Evolutionary conservation across 2,888 invertebrate species (phyloP), one percentile per base, ranked within the genome.

Genomic region (Hypsopygia costalis): DNA sequence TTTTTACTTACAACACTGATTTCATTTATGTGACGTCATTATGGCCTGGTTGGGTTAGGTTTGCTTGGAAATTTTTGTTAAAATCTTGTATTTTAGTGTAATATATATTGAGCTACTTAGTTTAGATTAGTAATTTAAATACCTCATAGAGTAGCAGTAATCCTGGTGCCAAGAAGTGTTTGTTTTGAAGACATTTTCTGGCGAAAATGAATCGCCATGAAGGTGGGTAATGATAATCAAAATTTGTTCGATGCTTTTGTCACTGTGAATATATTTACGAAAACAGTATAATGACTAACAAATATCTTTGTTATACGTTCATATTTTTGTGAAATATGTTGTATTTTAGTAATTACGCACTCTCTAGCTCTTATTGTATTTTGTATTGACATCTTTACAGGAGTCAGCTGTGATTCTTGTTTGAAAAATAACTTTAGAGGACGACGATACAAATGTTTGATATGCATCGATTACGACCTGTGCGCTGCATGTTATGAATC

Each of bases 351-450:
- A 30, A 49, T 47, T 28, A 16, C 16, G 16, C 16, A 16, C 16
- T 16, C 3, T 16, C 3, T 3, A 16, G 2, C 56, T 69, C 59
- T 69, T 67, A 57, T 71, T 64, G 54, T 67, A 62, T 62, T 62
- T 63, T 62, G 49, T 79, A 75, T 73, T 82, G 74, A 72, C 73
- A 71, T 69, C 60, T 67, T 91, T 91, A 61, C 81, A 97, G 99
- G 98, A 91, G 98, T 99, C 79, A 98, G 98, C 92, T 99, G 99
- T 93, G 99, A 99, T 94, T 97, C 97, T 77, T 99, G 99, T 93
- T 92, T 97, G 88, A 97, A 97, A 91, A 96, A 96, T 81, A 98
- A 98, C 90, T 99, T 99, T 87, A 93, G 96, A 87, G 98, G 98
- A 70, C 94, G 97, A 81, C 94, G 99, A 70, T 99, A 98, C 90